Conservation (phyloP, 2,888 invertebrate genomes). For the Drosophila pullipes region DNA sequence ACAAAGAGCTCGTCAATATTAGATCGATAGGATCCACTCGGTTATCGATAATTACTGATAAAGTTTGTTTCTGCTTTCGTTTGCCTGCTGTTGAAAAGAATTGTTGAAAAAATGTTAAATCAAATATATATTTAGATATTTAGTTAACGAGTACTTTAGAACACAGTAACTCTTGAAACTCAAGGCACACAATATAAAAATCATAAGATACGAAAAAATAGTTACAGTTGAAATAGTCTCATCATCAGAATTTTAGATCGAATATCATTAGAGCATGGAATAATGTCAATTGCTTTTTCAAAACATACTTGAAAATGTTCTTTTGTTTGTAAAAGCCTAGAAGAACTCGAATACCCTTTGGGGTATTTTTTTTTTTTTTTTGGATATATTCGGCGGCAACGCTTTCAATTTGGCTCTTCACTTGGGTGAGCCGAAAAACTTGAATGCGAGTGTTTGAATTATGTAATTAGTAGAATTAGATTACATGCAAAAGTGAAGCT, state of each 20-base stretch:
- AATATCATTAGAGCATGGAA: constrained; percentile 62
- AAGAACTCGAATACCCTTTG: constrained; percentile 78
- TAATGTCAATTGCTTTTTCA: constrained; percentile 51
- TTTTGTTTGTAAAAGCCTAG: constrained; percentile 86
- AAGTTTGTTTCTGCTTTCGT: constrained; percentile 56
- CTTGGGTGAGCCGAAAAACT: constrained; percentile 47
- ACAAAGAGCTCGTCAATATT: constrained; percentile 38
- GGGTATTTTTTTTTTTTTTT: constrained; percentile 23
- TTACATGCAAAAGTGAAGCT: constrained; percentile 77
- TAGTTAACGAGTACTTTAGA: constrained; percentile 49
- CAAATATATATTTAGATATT: constrained; percentile 39
- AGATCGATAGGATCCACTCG: constrained; percentile 22
- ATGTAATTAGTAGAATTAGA: constrained; percentile 49
- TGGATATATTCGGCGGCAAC: constrained; percentile 84
- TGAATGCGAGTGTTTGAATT: constrained; percentile 63
- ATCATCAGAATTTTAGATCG: constrained; percentile 53
- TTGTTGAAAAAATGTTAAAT: constrained; percentile 37
- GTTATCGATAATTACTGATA: constrained; percentile 18
- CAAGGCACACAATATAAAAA: constrained; percentile 66
- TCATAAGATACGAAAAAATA: constrained; percentile 56
- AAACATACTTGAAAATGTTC: constrained; percentile 76
- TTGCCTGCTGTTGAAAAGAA: constrained; percentile 47
- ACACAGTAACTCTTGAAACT: constrained; percentile 61
- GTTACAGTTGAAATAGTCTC: constrained; percentile 46
- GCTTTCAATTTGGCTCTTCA: constrained; percentile 35